phyloP scores from a whole-genome alignment of 2,113 vertebrate genomes.

The Anarhynchus alexandrinus region DNA sequence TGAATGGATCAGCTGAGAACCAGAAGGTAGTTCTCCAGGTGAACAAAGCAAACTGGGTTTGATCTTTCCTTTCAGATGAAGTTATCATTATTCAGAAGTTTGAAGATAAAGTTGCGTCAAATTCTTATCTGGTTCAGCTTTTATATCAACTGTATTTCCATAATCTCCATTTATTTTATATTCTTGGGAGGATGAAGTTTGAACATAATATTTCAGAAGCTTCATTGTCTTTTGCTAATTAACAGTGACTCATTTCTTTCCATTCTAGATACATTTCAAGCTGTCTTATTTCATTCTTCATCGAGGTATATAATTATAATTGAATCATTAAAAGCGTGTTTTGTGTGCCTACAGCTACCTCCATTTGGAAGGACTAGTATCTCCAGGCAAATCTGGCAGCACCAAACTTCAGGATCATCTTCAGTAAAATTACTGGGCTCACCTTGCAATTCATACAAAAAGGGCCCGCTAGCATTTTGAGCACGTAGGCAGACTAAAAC shows the following conservation, averaged over 20 bases:
- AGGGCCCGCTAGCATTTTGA: neutral
- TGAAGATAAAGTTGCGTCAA: neutral
- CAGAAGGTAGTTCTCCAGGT: neutral
- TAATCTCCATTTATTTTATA: conserved; percentile 35
- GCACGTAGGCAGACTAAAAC: neutral
- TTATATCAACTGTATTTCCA: neutral
- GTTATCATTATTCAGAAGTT: neutral
- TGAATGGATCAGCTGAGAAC: accelerated
- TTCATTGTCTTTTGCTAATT: conserved; percentile 44
- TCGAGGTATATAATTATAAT: neutral
- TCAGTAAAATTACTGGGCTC: conserved; percentile 1
- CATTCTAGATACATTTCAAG: conserved; percentile 6
- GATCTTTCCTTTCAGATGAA: neutral
- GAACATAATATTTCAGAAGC: conserved; percentile 41
- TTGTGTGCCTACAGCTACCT: neutral
- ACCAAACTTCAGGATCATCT: neutral
- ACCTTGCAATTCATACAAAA: neutral
- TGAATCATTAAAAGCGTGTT: neutral
- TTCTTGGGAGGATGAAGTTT: neutral
- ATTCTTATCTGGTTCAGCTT: conserved; percentile 28
- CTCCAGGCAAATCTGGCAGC: neutral
- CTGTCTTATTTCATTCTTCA: neutral
- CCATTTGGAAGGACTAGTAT: neutral
- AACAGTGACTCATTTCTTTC: conserved; percentile 30
- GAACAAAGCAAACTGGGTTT: neutral